These are phyloP conservation scores for Micronycteris hirsuta DNA, from an alignment of 2,113 vertebrate genomes.

Conservation along the genomic window DNA sequence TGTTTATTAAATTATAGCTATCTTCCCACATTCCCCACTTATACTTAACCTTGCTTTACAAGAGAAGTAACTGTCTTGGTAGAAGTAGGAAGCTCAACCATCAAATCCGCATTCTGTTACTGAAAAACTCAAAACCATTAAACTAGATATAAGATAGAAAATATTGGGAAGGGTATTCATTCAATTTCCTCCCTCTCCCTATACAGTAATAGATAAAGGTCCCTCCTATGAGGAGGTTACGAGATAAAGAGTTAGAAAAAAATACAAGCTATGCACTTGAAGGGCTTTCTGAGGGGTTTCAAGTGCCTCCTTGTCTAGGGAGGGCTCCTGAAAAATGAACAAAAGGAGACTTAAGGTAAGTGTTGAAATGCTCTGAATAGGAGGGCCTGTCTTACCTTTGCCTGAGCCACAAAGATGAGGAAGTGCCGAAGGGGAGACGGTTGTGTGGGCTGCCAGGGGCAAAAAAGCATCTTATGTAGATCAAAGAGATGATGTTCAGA, in stretches of 20 bases:
- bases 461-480: neutral
- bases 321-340: neutral
- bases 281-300: neutral
- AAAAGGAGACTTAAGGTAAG: neutral
- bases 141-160: neutral
- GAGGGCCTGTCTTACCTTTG: too few species aligned
- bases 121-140: neutral
- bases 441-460: fast-evolving
- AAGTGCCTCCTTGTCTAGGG: neutral
- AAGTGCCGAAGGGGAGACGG: neutral
- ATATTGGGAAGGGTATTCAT: neutral
- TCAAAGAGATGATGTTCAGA: neutral
- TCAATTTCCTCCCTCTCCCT: neutral
- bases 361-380: neutral
- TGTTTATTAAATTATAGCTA: neutral
- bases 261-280: neutral
- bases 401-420: neutral
- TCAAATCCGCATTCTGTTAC: neutral
- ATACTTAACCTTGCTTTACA: neutral
- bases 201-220: neutral
- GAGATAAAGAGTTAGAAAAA: neutral
- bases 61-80: neutral
- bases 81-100: neutral
- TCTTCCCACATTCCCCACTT: neutral
- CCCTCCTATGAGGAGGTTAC: neutral